Conservation (phyloP, 2,113 vertebrate genomes). For the Rhinoderma darwinii region DNA sequence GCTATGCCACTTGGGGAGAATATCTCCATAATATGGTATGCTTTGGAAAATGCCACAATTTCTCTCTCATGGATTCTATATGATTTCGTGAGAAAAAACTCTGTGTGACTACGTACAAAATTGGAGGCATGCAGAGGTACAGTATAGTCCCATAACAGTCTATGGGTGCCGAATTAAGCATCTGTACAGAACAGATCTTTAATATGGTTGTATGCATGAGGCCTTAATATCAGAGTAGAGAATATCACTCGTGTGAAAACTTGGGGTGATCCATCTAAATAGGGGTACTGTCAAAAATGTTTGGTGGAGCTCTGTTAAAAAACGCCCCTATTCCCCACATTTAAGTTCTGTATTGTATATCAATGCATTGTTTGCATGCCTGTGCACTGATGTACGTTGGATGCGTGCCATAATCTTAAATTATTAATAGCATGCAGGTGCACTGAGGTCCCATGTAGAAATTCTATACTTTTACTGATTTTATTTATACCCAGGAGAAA, state of each 20-base stretch:
- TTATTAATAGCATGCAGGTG: slow-evolving; percentile 49
- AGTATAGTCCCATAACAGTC: too few relatives aligned
- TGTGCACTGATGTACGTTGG: slow-evolving; percentile 31
- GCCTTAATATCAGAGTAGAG: too few relatives aligned
- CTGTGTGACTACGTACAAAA: too few relatives aligned
- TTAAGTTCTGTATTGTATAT: not conserved
- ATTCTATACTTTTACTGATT: not conserved
- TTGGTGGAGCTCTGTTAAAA: not conserved
- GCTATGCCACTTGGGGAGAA: too few relatives aligned
- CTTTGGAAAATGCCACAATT: too few relatives aligned
- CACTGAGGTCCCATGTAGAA: not conserved
- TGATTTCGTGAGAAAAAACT: too few relatives aligned
- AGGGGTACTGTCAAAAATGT: not conserved
- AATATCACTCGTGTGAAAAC: not conserved
- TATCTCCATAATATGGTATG: too few relatives aligned
- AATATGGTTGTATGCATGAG: not conserved
- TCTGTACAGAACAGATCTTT: too few relatives aligned
- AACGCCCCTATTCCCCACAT: not conserved
- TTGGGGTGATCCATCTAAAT: not conserved
- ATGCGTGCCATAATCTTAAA: not conserved
- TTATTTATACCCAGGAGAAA: slow-evolving; percentile 12
- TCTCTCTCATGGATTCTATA: too few relatives aligned
- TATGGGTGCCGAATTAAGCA: too few relatives aligned
- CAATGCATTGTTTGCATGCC: slow-evolving; percentile 16
- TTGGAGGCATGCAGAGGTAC: too few relatives aligned